Conservation (phyloP, 2,797 vertebrate genomes). For the Malacoraja senta region DNA sequence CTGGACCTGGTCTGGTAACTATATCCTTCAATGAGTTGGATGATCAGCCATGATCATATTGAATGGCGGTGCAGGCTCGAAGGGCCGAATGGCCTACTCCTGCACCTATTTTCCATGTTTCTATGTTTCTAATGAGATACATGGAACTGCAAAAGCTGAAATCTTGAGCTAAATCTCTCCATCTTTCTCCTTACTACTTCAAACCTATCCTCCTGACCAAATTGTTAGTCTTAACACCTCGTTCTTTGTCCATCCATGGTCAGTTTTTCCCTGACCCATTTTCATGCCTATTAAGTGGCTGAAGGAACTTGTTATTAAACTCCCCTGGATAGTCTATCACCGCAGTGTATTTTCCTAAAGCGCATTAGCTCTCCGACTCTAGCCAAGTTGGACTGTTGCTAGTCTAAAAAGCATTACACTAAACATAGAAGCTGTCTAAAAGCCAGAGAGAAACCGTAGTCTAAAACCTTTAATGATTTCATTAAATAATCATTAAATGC, state of each 20-base stretch:
- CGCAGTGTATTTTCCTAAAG: not conserved
- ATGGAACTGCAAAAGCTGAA: not conserved
- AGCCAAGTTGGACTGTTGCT: not conserved
- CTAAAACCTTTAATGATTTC: slow-evolving; percentile 18
- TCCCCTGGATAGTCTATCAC: not conserved
- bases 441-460: not conserved
- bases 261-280: not conserved
- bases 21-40: too few species aligned
- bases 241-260: not conserved
- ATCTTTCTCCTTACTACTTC: not conserved
- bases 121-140: too few species aligned
- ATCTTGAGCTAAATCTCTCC: too few species aligned
- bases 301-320: not conserved
- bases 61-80: too few species aligned
- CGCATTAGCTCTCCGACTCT: not conserved
- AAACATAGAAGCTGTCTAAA: not conserved
- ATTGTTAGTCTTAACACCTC: not conserved
- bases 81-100: too few species aligned
- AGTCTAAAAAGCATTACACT: not conserved
- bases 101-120: too few species aligned
- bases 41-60: too few species aligned
- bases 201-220: too few species aligned
- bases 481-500: slow-evolving; percentile 35
- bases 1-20: too few species aligned
- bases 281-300: not conserved